phyloP scores from a whole-genome alignment of 2,113 vertebrate species.

The Calyptomena viridis region DNA sequence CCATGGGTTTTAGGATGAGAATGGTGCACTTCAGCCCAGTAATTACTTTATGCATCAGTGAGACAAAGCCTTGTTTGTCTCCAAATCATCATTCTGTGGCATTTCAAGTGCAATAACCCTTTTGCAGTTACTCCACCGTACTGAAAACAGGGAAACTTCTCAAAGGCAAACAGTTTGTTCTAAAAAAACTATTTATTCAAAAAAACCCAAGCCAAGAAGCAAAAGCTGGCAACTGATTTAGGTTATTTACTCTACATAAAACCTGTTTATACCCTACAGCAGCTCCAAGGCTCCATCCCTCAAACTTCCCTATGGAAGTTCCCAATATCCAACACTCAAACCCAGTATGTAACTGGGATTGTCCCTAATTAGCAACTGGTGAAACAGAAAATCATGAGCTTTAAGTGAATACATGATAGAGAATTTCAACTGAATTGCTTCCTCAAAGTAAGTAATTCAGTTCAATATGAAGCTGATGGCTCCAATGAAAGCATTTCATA shows the following conservation, averaged over 20 bases:
- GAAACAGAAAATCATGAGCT: background rate
- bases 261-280: background rate
- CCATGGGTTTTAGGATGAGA: background rate
- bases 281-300: background rate
- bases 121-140: background rate
- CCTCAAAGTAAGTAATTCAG: background rate
- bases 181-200: background rate
- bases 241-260: background rate
- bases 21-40: slow-evolving; percentile 49
- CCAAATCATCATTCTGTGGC: slow-evolving; percentile 19
- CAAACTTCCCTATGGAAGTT: background rate
- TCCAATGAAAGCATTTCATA: background rate
- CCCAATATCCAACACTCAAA: background rate
- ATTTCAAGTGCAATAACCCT: slow-evolving; percentile 37
- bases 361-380: background rate
- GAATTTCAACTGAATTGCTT: background rate
- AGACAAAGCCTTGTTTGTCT: slow-evolving; percentile 54
- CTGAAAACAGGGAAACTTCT: slow-evolving; percentile 24
- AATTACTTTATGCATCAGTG: slow-evolving; percentile 49
- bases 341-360: background rate
- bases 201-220: background rate
- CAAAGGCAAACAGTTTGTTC: background rate
- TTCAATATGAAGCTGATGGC: background rate
- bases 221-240: background rate
- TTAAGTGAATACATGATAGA: background rate